These are phyloP conservation scores for Anabas testudineus DNA, from an alignment of 2,797 vertebrate species.

Conservation along the genomic window DNA sequence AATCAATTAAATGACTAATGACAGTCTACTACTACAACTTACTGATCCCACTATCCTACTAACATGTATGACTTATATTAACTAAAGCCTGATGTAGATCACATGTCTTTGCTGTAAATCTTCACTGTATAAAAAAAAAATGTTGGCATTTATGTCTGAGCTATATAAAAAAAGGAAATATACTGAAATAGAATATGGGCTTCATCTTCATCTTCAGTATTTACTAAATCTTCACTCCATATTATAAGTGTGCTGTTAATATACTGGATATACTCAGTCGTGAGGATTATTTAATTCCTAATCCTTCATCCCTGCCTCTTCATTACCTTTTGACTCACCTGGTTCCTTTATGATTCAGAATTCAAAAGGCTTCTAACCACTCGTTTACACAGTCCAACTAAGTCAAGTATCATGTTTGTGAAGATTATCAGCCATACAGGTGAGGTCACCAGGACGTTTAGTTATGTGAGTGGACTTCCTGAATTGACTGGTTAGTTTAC, in stretches of 20 bases:
- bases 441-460: no score
- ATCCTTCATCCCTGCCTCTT: conserved; percentile 3
- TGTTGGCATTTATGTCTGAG: no score
- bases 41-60: no score
- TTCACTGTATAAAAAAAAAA: no score
- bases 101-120: not conserved
- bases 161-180: no score
- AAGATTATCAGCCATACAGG: no score
- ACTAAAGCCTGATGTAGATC: not conserved
- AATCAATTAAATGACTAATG: not conserved
- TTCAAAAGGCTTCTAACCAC: not conserved
- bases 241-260: not conserved
- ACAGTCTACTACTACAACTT: not conserved
- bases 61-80: not conserved
- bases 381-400: no score
- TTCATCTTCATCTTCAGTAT: not conserved
- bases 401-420: no score
- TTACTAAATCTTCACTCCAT: not conserved
- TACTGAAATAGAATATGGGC: no score
- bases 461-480: not conserved
- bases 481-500: not conserved
- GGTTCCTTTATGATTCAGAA: not conserved
- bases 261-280: not conserved
- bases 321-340: not conserved
- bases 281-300: not conserved